A percentile compares a stretch with the other conserved stretches of the same genome.
These are phyloP conservation scores for Gonatopus flavifemur DNA, from an alignment of 1,140 invertebrate genomes.

Conservation along the genomic window DNA sequence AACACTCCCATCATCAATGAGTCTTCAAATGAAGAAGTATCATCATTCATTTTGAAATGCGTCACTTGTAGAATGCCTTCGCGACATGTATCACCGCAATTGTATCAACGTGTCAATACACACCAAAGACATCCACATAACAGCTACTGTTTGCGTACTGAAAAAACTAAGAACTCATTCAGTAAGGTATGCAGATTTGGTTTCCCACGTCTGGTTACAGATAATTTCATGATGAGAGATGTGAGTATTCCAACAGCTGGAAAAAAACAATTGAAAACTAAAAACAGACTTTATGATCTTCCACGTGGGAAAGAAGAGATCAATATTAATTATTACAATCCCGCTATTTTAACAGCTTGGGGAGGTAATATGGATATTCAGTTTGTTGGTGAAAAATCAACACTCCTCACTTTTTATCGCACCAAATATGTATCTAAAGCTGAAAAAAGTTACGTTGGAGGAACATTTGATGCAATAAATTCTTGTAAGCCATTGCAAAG, in stretches of 20 bases:
- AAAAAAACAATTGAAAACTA: conserved; percentile 26
- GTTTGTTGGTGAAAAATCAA: conserved; percentile 40
- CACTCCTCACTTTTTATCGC: conserved; percentile 36
- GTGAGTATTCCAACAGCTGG: conserved; percentile 24
- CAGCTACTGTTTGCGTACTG: conserved; percentile 8
- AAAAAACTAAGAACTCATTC: not conserved
- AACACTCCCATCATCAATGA: conserved; percentile 28
- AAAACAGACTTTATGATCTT: conserved; percentile 37
- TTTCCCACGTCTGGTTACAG: conserved; percentile 23
- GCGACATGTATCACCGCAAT: conserved; percentile 21
- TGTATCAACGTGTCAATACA: conserved; percentile 25
- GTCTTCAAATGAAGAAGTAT: conserved; percentile 33
- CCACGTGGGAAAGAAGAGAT: conserved; percentile 26
- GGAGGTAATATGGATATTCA: conserved; percentile 45
- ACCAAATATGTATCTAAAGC: conserved; percentile 29
- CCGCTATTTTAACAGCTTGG: conserved; percentile 34
- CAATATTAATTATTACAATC: conserved; percentile 45
- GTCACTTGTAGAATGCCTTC: conserved; percentile 35
- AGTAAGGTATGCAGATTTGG: not conserved
- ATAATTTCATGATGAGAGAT: conserved; percentile 26
- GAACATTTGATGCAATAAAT: conserved; percentile 7
- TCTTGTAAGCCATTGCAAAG: conserved; percentile 3
- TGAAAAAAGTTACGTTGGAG: conserved; percentile 13
- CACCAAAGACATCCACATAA: conserved; percentile 32
- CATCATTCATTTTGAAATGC: conserved; percentile 43